A percentile compares a stretch with the other conserved stretches of the same genome.
Evolutionary conservation across 2,113 vertebrate genomes (phyloP).

Genomic region (Dolichallabes microphthalmus): DNA sequence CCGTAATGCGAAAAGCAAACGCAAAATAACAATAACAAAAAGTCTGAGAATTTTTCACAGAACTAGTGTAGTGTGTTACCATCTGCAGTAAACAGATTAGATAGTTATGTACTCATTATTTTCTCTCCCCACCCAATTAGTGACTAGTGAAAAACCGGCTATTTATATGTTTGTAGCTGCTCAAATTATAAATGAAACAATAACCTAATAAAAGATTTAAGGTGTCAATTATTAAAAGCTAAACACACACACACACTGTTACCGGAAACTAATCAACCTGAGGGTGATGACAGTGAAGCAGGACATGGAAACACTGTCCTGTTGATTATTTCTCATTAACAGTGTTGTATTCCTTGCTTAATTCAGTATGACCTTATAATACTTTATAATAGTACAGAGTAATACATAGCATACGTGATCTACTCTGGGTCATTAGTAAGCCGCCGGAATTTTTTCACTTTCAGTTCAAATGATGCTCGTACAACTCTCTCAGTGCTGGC

Average conservation of each 20-base stretch:
- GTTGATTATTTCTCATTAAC: neutral
- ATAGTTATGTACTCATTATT: neutral
- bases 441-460: neutral
- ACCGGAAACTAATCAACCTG: neutral
- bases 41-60: neutral
- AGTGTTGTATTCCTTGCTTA: neutral
- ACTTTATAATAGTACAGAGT: neutral
- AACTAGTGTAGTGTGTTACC: neutral
- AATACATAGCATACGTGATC: neutral
- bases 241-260: neutral
- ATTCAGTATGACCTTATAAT: neutral
- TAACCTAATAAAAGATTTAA: neutral
- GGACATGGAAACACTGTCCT: no score
- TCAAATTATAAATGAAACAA: neutral
- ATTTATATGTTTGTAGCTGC: neutral
- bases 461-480: constrained; percentile 17
- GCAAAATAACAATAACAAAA: neutral
- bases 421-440: constrained; percentile 13
- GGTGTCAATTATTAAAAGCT: neutral
- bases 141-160: neutral
- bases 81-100: neutral
- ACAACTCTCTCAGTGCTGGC: constrained; percentile 28
- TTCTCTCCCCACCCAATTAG: neutral
- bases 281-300: neutral
- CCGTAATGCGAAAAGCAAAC: neutral